phyloP scores from a whole-genome alignment of 2,113 vertebrate genomes.

The Grammomys surdaster region DNA sequence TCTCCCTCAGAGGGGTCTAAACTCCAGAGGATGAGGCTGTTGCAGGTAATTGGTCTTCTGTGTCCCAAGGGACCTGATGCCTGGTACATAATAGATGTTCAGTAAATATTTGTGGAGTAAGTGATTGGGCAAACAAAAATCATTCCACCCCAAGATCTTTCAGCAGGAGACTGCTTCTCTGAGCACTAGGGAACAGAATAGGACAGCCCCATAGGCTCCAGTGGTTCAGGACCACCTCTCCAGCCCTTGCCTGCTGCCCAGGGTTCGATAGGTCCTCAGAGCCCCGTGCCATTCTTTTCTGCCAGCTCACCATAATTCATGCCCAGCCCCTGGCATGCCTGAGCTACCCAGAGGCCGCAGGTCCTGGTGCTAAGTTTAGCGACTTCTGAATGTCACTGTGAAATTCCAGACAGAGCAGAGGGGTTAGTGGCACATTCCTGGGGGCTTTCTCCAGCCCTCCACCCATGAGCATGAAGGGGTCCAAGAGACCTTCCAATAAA shows the following conservation, averaged over 20 bases:
- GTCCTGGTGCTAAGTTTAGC: slow-evolving; percentile 80
- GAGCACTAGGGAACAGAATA: neutral
- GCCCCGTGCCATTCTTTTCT: slow-evolving; percentile 36
- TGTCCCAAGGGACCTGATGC: neutral
- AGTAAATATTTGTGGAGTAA: neutral
- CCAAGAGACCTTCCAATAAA: slow-evolving; percentile 6
- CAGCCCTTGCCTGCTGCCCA: neutral
- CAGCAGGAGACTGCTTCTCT: neutral
- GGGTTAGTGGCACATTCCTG: slow-evolving; percentile 66
- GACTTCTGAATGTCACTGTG: slow-evolving; percentile 75
- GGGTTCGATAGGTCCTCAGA: neutral
- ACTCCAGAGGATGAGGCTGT: neutral
- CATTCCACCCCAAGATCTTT: no score
- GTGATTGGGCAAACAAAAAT: neutral
- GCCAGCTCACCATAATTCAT: slow-evolving; percentile 67
- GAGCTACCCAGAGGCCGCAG: slow-evolving; percentile 72
- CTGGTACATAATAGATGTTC: neutral
- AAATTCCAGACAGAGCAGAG: slow-evolving; percentile 77
- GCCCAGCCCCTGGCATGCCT: slow-evolving; percentile 64
- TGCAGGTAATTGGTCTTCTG: neutral
- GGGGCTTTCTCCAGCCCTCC: slow-evolving; percentile 61
- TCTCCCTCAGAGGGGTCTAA: neutral
- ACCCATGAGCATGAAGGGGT: neutral
- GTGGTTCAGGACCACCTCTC: neutral
- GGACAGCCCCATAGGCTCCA: no score